These are phyloP conservation scores for Ladona fulva DNA, from an alignment of 1,140 invertebrate genomes.

Conservation along the genomic window DNA sequence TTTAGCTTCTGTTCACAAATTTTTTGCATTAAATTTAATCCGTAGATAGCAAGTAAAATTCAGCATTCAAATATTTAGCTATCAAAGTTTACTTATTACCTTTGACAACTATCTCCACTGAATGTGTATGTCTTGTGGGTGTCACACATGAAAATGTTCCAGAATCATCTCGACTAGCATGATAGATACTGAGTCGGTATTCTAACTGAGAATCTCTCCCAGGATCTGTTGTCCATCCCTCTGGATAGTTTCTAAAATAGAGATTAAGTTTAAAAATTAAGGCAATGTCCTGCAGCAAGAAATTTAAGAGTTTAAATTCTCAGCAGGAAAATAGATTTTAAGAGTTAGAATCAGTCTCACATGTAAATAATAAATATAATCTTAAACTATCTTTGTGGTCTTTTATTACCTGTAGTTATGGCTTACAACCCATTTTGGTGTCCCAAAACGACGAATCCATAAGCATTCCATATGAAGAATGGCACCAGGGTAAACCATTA, in stretches of 20 bases:
- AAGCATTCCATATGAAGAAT: constrained; percentile 79
- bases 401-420: constrained; percentile 54
- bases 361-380: constrained; percentile 23
- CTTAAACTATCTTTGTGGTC: constrained; percentile 9
- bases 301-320: not conserved
- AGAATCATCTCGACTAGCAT: constrained; percentile 67
- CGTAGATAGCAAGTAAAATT: too few relatives aligned
- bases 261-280: not conserved
- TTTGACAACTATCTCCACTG: constrained; percentile 68
- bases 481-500: constrained; percentile 75
- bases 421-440: constrained; percentile 72
- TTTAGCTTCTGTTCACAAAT: too few relatives aligned
- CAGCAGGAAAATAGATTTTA: not conserved
- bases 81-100: too few relatives aligned
- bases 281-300: not conserved
- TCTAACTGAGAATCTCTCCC: constrained; percentile 67
- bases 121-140: constrained; percentile 66
- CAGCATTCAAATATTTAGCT: too few relatives aligned
- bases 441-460: constrained; percentile 73
- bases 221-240: constrained; percentile 74
- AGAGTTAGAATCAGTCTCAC: not conserved
- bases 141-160: constrained; percentile 73
- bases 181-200: constrained; percentile 69
- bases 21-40: too few relatives aligned
- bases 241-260: constrained; percentile 54